These are phyloP conservation scores for Pseudochirops cupreus DNA, from an alignment of 2,797 vertebrate species.

Conservation along the genomic window DNA sequence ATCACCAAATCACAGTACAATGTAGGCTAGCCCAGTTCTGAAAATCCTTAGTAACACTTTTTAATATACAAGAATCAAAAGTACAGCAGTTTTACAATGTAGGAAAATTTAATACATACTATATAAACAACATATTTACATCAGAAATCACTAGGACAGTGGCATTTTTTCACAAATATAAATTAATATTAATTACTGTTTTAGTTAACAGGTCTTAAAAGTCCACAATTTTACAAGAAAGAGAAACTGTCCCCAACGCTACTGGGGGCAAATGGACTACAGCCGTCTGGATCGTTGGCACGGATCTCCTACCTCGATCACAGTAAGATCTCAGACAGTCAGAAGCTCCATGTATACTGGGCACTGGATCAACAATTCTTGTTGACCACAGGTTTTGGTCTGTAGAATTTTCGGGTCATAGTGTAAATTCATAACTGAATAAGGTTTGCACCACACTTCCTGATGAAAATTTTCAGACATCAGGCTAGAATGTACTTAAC, in stretches of 20 bases:
- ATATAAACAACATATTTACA: constrained; percentile 99
- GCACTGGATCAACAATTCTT: constrained; percentile 6
- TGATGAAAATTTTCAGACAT: background rate
- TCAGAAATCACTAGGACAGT: constrained; percentile 95
- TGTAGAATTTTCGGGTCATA: constrained; percentile 61
- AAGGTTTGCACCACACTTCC: background rate
- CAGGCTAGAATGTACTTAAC: constrained; percentile 29
- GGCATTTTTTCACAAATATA: constrained; percentile 98
- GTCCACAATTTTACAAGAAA: constrained; percentile 86
- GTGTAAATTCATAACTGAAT: constrained; percentile 32
- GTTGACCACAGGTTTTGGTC: constrained; percentile 71
- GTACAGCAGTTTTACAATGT: constrained; percentile 92
- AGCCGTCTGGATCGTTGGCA: constrained; percentile 77
- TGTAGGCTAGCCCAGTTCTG: constrained; percentile 63
- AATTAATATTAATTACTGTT: constrained; percentile 93
- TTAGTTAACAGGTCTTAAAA: constrained; percentile 87
- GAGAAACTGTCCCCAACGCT: constrained; percentile 77
- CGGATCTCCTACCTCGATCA: constrained; percentile 70
- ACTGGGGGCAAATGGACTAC: constrained; percentile 75
- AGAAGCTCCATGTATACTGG: constrained; percentile 38
- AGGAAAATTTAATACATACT: constrained; percentile 99
- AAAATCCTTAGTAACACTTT: constrained; percentile 85
- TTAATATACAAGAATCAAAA: constrained; percentile 89
- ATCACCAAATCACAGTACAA: constrained; percentile 47
- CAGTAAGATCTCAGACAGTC: background rate